Conservation (phyloP, 2,113 vertebrate species). For the Spea bombifrons region DNA sequence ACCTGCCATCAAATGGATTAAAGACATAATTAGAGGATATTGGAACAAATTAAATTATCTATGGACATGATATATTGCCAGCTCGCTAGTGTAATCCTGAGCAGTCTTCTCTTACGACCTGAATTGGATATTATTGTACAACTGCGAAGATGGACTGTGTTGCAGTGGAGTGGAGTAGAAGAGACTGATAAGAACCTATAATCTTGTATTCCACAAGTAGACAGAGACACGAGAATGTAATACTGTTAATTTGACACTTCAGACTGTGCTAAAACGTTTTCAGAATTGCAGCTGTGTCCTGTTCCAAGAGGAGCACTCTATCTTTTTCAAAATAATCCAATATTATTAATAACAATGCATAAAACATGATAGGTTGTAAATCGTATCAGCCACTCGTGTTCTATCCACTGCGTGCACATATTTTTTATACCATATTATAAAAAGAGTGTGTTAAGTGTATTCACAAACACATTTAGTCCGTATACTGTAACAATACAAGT, state of each 20-base stretch:
- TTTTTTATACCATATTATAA: too few relatives aligned
- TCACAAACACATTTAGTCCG: too few relatives aligned
- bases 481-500: too few relatives aligned
- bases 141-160: too few relatives aligned
- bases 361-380: constrained; percentile 24
- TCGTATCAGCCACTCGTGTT: neutral
- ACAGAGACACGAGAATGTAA: neutral
- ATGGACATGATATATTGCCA: neutral
- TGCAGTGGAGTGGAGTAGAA: neutral
- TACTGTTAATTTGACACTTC: constrained; percentile 8
- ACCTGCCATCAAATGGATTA: neutral
- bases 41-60: neutral
- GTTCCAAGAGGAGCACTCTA: neutral
- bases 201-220: neutral
- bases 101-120: too few relatives aligned
- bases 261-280: neutral
- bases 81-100: neutral
- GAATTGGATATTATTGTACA: too few relatives aligned
- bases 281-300: constrained; percentile 8
- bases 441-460: too few relatives aligned
- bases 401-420: neutral
- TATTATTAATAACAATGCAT: constrained; percentile 25
- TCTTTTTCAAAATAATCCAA: constrained; percentile 14
- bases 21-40: neutral
- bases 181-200: neutral